Evolutionary conservation across 2,113 vertebrate species (phyloP).

Genomic region (Ophiodon elongatus): DNA sequence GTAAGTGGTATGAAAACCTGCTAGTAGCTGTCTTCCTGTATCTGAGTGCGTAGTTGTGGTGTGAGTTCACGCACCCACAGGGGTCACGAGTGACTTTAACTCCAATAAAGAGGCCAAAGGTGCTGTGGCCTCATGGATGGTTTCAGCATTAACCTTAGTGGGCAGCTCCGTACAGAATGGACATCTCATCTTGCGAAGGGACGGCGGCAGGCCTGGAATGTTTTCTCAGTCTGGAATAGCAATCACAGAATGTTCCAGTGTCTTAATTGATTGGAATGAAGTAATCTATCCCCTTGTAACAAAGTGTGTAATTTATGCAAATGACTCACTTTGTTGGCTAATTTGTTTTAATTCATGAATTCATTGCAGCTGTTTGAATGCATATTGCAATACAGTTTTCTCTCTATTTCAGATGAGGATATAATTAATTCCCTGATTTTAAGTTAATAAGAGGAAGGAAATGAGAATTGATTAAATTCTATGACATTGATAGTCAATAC

Average conservation of each 20-base stretch:
- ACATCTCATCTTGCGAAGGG: slow-evolving; percentile 65
- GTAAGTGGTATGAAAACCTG: not conserved
- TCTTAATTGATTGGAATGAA: slow-evolving; percentile 87
- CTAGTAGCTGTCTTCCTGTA: slow-evolving; percentile 35
- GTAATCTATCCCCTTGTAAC: slow-evolving; percentile 82
- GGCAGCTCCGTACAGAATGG: slow-evolving; percentile 43
- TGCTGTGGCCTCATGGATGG: slow-evolving; percentile 63
- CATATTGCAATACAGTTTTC: slow-evolving; percentile 69
- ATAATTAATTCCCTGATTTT: slow-evolving; percentile 77
- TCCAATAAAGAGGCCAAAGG: slow-evolving; percentile 77
- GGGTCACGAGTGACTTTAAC: slow-evolving; percentile 65
- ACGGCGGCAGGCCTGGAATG: slow-evolving; percentile 70
- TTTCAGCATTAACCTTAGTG: slow-evolving; percentile 78
- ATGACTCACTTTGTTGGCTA: slow-evolving; percentile 87
- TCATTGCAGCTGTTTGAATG: slow-evolving; percentile 78
- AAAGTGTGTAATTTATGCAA: slow-evolving; percentile 89
- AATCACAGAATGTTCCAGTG: slow-evolving; percentile 84
- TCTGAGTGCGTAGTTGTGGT: slow-evolving; percentile 8
- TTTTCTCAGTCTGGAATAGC: slow-evolving; percentile 81
- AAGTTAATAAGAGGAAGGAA: slow-evolving; percentile 72
- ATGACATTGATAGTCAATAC: slow-evolving; percentile 69
- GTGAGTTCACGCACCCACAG: slow-evolving; percentile 48
- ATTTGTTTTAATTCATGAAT: slow-evolving; percentile 86
- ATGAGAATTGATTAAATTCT: slow-evolving; percentile 73
- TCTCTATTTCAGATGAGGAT: slow-evolving; percentile 68